Base-by-base conservation (phyloP, 2,888 invertebrate genomes). In the Molorchus minor region DNA sequence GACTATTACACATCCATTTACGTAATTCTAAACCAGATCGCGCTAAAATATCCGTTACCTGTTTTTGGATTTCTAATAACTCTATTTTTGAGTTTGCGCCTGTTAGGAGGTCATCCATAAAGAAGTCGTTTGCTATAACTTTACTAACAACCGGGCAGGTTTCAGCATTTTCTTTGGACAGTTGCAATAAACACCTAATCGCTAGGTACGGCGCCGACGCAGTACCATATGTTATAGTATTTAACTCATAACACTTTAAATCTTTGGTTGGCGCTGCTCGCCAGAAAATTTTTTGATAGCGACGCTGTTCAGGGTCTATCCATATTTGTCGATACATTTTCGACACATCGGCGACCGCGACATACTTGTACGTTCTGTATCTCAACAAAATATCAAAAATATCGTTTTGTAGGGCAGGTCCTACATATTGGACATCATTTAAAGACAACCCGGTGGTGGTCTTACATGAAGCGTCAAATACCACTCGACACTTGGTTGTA, bases 281-380 rank as follows among this genome's bases (percentile, higher is more conserved):
- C 61, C 61, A 57, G 3, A 58, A 33, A 10, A 61, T 54, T 12
- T 29, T n/a, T 52, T 59, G 65, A 20, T 45, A 21, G 2, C 19
- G 38, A 20, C 30, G 51, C n/a, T 57, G 57, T 20, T 56, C 56
- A 29, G 3, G 21, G 56, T 41, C 52, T 59, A 64, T 51, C 2
- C 51, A 20, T 1, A 67, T 46, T 43, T 61, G 61, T 8, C 65
- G 40, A 51, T 59, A 70, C 67, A 68, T 70, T 56, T 67, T 68
- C n/a, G 41, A 29, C 7, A 71, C 58, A 35, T 70, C 67, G 1
- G 55, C 62, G 4, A 59, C 45, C 15, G 65, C 29, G 1, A 57
- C 61, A 38, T 54, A 38, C 12, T 13, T 19, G 29, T 66, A 41
- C 25, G 52, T 20, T 30, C 67, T 38, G 51, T 64, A 68, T 20